Evolutionary conservation across 2,888 invertebrate species (phyloP), one percentile per base, ranked within the genome.

Genomic region (Stenichneumon culpator): DNA sequence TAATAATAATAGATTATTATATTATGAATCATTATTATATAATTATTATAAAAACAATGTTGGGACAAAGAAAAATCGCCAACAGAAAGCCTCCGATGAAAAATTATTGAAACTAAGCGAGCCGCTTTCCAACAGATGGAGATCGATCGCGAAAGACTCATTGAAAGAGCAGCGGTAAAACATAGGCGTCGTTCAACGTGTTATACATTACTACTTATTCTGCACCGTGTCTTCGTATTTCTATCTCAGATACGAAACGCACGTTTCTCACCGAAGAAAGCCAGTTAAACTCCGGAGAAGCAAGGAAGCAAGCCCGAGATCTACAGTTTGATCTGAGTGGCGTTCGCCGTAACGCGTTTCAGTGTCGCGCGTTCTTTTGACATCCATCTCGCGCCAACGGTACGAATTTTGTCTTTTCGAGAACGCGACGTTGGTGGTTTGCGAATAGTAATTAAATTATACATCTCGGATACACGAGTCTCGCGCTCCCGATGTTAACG

Each of bases 111-210:
- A 57, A 14, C 25, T 1, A 16, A 47, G 3, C 25, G 57, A 57
- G 25, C 57, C 57, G 25, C 57, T 57, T 57, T 57, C 25, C 22
- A 11, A 11, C 11, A 25, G 57, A 57, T 25, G 5, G 25, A 57
- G 57, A 57, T 57, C 57, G 57, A 22, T 57, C 25, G 57, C 57
- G 57, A 57, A 25, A 57, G 14, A 57, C 57, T 57, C 57, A n/a
- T 57, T 25, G 57, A 57, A 11, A 22, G 9, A 22, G 57, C 1
- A 22, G 57, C 22, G 11, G 57, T 25, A 57, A 25, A 57, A 57
- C 25, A 57, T 14, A 57, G 11, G 11, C 25, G 11, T 57, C 57
- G 25, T 57, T 14, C 25, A 25, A 57, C 57, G 57, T 14, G 25
- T 14, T 22, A 25, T 25, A 57, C 25, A 25, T 57, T 25, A 11